These are phyloP conservation scores for Danio rerio DNA, from an alignment of 2,113 vertebrate genomes.

Conservation along the genomic window DNA sequence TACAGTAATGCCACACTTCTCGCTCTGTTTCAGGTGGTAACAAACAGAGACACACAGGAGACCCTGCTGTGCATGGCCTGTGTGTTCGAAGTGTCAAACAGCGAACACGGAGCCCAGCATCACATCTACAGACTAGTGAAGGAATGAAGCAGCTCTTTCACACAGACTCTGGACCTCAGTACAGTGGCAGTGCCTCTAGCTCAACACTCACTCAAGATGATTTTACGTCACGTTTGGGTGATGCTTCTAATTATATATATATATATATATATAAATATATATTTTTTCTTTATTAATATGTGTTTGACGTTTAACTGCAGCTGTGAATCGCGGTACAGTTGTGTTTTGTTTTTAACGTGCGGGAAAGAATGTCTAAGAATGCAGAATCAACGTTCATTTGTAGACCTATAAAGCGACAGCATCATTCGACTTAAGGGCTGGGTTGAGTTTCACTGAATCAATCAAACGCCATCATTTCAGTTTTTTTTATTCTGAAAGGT, in stretches of 20 bases:
- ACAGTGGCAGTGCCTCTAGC: conserved; percentile 92
- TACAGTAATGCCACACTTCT: neutral
- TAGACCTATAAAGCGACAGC: conserved; percentile 64
- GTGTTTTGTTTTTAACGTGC: conserved; percentile 84
- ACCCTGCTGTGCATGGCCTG: conserved; percentile 99
- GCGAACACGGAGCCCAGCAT: conserved; percentile 98
- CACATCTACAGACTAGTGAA: conserved; percentile 99
- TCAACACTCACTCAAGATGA: conserved; percentile 82
- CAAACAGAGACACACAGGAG: conserved; percentile 98
- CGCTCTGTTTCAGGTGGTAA: conserved; percentile 87
- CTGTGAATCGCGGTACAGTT: conserved; percentile 97
- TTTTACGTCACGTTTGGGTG: conserved; percentile 85
- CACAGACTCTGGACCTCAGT: conserved; percentile 92
- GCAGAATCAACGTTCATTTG: conserved; percentile 63
- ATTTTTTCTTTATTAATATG: conserved; percentile 81
- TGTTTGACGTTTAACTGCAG: conserved; percentile 91
- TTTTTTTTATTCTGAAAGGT: too few species aligned
- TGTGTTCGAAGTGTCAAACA: conserved; percentile 99
- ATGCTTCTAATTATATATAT: conserved; percentile 73
- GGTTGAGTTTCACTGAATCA: conserved; percentile 59
- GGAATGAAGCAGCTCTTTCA: conserved; percentile 83
- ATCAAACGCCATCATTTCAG: conserved; percentile 64
- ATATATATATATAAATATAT: conserved; percentile 58
- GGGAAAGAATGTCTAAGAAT: conserved; percentile 74
- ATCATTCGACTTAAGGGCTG: conserved; percentile 55